These are phyloP conservation scores for Syngnathus typhle DNA, from an alignment of 2,113 vertebrate genomes.

Conservation along the genomic window DNA sequence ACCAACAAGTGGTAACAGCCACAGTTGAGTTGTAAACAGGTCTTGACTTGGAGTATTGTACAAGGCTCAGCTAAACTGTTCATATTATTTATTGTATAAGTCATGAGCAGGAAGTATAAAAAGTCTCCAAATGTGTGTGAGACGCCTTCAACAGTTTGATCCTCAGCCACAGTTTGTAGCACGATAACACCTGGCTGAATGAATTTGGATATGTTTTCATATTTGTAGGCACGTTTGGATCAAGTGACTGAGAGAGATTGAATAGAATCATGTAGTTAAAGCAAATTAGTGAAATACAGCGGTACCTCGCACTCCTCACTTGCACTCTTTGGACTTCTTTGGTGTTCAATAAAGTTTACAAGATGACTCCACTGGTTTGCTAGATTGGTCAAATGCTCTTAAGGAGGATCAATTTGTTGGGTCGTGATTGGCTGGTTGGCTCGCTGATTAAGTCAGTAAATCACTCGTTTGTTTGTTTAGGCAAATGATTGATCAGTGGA, in stretches of 20 bases:
- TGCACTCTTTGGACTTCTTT: neutral
- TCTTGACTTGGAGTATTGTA: constrained; percentile 57
- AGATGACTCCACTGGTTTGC: too few species aligned
- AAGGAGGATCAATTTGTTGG: neutral
- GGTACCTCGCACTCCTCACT: neutral
- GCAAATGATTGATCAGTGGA: neutral
- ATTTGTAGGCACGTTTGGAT: constrained; percentile 68
- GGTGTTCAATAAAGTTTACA: too few species aligned
- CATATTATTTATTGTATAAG: constrained; percentile 30
- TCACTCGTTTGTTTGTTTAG: neutral
- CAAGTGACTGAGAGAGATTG: constrained; percentile 30
- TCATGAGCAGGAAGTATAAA: constrained; percentile 49
- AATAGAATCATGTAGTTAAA: neutral
- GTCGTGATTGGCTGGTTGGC: too few species aligned
- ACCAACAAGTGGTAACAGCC: constrained; percentile 35
- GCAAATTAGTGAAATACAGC: neutral
- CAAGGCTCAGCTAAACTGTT: constrained; percentile 45
- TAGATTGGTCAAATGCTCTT: too few species aligned
- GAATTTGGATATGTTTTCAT: constrained; percentile 68
- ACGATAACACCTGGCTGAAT: constrained; percentile 53
- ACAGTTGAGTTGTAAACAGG: constrained; percentile 63
- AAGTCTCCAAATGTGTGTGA: constrained; percentile 23
- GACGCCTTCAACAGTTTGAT: constrained; percentile 31
- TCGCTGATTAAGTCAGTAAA: too few species aligned
- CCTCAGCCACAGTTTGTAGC: constrained; percentile 25